Base-by-base conservation (phyloP, 2,888 invertebrate species). In the Philereme vetulata region DNA sequence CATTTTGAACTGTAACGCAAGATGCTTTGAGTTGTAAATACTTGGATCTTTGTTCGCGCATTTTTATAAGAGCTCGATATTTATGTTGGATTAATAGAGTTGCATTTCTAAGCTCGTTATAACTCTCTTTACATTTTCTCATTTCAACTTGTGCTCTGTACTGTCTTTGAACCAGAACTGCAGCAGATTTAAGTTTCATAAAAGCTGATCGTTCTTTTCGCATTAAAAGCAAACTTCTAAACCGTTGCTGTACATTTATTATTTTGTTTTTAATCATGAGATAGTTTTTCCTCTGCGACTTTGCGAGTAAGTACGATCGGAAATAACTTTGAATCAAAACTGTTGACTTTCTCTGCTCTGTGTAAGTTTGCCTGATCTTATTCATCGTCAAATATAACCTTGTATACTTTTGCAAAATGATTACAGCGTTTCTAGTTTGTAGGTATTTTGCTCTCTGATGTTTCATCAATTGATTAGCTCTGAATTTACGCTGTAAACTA, bases 401-500 rank as follows among this genome's bases (percentile, higher is more conserved):
- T 68, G 91, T 85, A 63, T 85, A 81, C 0, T 71, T 83, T 75
- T 95, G 95, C 50, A 95, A 77, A 7, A 77, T 74, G 3, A 90
- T 68, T 0, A 81, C 75, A 4, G 93, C 84, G 6, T 82, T 75
- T 57, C 60, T 90, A 9, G 87, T 65, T 34, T 75, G 63, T 1
- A 89, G 56, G 69, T 85, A 95, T 1, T 77, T 56, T 3, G 72
- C 56, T 51, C 89, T 87, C 11, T 85, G 77, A 49, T 71, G 71
- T 51, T 78, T 82, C 80, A 91, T 91, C 33, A 82, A 52, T 45
- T 78, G 80, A 5, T 81, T 77, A 0, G 93, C 92, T 68, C 92
- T 89, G 72, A 93, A 88, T 78, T 84, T 90, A 55, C 79, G 83
- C 69, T 95, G 95, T 49, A 95, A 75, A 3, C 68, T 65, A 9